These are phyloP conservation scores for Scrobipalpa atriplicella DNA, from an alignment of 2,888 invertebrate species.

Conservation along the genomic window DNA sequence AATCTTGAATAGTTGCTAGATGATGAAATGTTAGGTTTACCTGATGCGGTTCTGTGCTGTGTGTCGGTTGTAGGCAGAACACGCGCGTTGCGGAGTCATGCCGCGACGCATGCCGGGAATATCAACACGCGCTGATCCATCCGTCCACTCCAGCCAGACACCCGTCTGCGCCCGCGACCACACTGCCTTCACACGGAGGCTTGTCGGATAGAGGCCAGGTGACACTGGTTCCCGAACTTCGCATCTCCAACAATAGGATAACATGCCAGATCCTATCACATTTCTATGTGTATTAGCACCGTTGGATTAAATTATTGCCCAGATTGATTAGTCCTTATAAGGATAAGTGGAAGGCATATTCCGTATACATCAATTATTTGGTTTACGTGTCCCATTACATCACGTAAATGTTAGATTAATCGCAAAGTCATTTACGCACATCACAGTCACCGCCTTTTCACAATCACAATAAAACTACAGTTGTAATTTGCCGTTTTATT, in stretches of 20 bases:
- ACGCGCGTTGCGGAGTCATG: constrained; percentile 68
- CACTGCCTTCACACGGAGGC: background rate
- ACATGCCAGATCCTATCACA: constrained; percentile 46
- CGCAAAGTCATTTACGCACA: background rate
- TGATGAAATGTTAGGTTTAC: background rate
- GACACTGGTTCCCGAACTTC: constrained; percentile 44
- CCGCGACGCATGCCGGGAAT: constrained; percentile 56
- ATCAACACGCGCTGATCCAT: constrained; percentile 44
- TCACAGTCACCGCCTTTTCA: background rate
- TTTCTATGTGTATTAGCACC: constrained; percentile 34
- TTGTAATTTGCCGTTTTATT: background rate
- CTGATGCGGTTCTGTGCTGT: constrained; percentile 23
- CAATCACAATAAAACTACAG: too few relatives aligned
- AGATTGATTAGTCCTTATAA: constrained; percentile 13
- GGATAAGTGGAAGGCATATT: constrained; percentile 3
- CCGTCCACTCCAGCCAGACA: constrained; percentile 44
- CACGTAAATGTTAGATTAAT: background rate
- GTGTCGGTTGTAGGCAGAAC: constrained; percentile 53
- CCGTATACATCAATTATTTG: background rate
- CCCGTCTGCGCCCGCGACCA: background rate
- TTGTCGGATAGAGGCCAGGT: constrained; percentile 36
- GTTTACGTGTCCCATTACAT: background rate
- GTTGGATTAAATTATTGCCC: constrained; percentile 31
- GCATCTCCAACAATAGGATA: constrained; percentile 47
- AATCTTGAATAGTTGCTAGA: background rate